These are phyloP conservation scores for Aphidius colemani DNA, from an alignment of 2,888 invertebrate species.

Conservation along the genomic window DNA sequence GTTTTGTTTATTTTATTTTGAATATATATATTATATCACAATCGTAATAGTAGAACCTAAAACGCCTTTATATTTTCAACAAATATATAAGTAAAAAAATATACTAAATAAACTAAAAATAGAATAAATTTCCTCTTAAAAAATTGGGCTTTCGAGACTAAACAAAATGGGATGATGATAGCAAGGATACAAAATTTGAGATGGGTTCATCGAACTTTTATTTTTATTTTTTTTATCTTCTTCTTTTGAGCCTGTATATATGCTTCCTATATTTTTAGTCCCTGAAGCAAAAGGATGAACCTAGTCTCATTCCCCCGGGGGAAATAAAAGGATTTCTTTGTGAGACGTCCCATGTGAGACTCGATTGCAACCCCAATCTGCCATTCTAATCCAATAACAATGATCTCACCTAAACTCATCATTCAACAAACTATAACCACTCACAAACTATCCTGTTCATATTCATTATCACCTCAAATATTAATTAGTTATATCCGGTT, in stretches of 20 bases:
- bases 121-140: not conserved
- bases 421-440: slow-evolving; percentile 1
- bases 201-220: slow-evolving; percentile 16
- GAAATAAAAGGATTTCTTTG: slow-evolving; percentile 23
- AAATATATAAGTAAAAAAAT: slow-evolving; percentile 24
- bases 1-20: slow-evolving; percentile 40
- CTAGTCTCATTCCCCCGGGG: slow-evolving; percentile 4
- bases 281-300: slow-evolving; percentile 1
- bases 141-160: slow-evolving; percentile 19
- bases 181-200: not conserved
- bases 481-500: too few relatives aligned
- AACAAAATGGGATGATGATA: slow-evolving; percentile 13
- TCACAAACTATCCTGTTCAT: too few relatives aligned
- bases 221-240: not conserved
- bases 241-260: not conserved
- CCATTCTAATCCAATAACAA: slow-evolving; percentile 25
- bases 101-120: slow-evolving; percentile 10
- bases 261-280: not conserved
- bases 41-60: slow-evolving; percentile 59
- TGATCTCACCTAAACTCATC: not conserved
- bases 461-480: too few relatives aligned
- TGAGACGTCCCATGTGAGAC: slow-evolving; percentile 24
- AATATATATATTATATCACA: slow-evolving; percentile 42
- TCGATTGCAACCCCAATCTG: slow-evolving; percentile 23
- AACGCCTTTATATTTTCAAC: slow-evolving; percentile 3